Conservation (phyloP, 2,797 vertebrate species). For the Sebastes taczanowskii region DNA sequence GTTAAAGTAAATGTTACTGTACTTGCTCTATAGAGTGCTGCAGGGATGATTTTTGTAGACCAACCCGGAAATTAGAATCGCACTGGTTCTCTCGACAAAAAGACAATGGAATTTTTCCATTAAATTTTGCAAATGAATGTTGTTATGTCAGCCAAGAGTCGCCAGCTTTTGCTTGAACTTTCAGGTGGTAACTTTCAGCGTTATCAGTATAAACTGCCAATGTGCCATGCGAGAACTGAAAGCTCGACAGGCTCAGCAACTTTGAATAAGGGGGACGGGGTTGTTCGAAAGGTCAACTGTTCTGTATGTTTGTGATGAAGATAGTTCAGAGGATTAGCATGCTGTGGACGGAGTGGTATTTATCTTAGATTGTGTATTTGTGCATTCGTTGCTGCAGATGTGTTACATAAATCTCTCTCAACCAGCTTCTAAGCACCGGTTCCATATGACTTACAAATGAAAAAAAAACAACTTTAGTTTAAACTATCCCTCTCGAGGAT, state of each 20-base stretch:
- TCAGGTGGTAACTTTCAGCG: neutral
- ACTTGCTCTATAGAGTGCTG: too few species aligned
- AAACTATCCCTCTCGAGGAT: constrained; percentile 17
- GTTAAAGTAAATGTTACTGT: too few species aligned
- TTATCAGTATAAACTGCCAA: neutral
- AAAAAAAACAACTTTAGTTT: neutral
- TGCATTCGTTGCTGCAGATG: neutral
- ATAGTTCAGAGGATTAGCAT: neutral
- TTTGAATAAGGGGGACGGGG: neutral
- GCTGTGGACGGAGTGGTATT: neutral
- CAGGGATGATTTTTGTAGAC: too few species aligned
- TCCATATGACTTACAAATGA: neutral
- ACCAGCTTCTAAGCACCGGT: neutral
- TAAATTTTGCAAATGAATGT: neutral
- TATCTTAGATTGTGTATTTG: neutral
- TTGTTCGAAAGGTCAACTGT: neutral
- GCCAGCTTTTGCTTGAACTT: neutral
- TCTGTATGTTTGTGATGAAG: neutral
- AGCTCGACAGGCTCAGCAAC: neutral
- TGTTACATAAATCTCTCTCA: neutral
- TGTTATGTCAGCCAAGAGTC: neutral
- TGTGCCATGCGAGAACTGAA: neutral
- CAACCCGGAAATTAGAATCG: too few species aligned
- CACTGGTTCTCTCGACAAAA: too few species aligned
- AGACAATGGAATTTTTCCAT: too few species aligned